Conservation (phyloP, 2,888 invertebrate species). For the Drosophila fulvimacula region DNA sequence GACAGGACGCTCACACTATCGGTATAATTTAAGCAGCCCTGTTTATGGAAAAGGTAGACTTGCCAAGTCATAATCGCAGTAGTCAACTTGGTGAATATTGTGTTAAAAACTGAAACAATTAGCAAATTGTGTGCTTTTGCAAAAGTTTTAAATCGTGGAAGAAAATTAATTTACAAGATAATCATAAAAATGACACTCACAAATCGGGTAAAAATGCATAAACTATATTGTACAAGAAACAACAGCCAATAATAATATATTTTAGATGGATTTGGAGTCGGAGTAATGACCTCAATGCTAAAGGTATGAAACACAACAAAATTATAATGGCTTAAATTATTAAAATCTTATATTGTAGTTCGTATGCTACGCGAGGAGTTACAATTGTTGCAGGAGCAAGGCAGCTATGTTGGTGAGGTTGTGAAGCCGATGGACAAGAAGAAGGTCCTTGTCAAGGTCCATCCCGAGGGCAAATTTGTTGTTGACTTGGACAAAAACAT, state of each 20-base stretch:
- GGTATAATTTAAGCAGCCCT: constrained; percentile 14
- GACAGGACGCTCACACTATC: constrained; percentile 11
- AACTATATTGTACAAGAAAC: neutral
- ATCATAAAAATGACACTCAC: constrained; percentile 77
- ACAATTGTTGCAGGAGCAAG: constrained; percentile 98
- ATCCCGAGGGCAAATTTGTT: constrained; percentile 99
- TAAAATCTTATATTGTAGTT: constrained; percentile 87
- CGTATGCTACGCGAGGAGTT: constrained; percentile 98
- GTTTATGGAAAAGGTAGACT: constrained; percentile 28
- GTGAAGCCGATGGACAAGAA: constrained; percentile 99
- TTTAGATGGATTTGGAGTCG: constrained; percentile 83
- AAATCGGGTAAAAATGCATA: constrained; percentile 71
- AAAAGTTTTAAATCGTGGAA: neutral
- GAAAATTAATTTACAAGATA: neutral
- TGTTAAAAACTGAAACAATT: neutral
- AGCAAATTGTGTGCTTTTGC: neutral
- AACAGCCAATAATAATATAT: neutral
- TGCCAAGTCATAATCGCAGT: constrained; percentile 56
- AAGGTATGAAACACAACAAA: constrained; percentile 87
- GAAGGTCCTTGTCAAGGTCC: constrained; percentile 99
- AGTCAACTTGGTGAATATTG: neutral
- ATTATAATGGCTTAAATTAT: neutral
- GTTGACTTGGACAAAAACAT: constrained; percentile 99
- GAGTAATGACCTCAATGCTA: constrained; percentile 98
- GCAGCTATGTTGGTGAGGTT: constrained; percentile 99